These are phyloP conservation scores for Rhynchonycteris naso DNA, from an alignment of 2,797 vertebrate species.

Conservation along the genomic window DNA sequence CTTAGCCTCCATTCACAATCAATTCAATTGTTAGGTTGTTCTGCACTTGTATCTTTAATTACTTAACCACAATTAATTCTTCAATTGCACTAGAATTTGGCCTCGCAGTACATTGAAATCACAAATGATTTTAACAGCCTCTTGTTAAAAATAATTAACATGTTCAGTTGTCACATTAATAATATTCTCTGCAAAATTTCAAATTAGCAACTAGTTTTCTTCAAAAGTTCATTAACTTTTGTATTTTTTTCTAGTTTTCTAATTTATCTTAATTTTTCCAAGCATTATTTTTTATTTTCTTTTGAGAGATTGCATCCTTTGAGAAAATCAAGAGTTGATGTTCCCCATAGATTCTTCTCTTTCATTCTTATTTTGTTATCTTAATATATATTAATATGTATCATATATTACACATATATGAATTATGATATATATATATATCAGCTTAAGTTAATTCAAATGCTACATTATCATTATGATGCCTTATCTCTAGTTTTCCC, in stretches of 20 bases:
- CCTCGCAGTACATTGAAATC: not conserved
- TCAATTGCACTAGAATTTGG: not conserved
- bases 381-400: not conserved
- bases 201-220: not conserved
- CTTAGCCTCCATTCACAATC: not conserved
- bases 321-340: not conserved
- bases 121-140: not conserved
- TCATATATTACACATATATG: not conserved
- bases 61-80: not conserved
- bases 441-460: not conserved
- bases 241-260: not conserved
- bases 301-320: not conserved
- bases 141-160: slow-evolving; percentile 18
- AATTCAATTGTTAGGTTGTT: not conserved
- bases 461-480: not conserved
- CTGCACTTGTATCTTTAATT: not conserved
- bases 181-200: not conserved
- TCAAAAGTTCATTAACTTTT: not conserved
- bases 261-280: not conserved
- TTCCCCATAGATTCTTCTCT: not conserved
- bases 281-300: not conserved
- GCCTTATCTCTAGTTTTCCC: not conserved
- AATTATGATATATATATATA: not conserved
- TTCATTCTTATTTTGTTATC: not conserved
- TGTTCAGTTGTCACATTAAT: not conserved